Evolutionary conservation across 2,888 invertebrate species (phyloP).

Genomic region (Pediacus dermestoides): DNA sequence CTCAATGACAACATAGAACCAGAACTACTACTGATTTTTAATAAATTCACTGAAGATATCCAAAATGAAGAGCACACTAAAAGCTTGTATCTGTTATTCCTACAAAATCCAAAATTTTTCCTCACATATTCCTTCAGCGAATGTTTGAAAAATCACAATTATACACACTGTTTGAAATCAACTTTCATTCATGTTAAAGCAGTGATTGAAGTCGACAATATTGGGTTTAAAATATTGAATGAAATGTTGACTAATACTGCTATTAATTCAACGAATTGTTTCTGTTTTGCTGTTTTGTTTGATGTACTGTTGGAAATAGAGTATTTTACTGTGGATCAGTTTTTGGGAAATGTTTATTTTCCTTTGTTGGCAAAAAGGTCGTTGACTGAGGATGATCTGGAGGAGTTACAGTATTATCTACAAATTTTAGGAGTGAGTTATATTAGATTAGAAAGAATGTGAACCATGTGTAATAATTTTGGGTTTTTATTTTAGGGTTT

Average conservation of each 20-base stretch:
- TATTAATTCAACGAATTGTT: slow-evolving; percentile 29
- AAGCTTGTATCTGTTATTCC: slow-evolving; percentile 36
- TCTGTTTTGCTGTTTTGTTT: slow-evolving; percentile 33
- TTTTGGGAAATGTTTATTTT: slow-evolving; percentile 21
- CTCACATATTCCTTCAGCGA: slow-evolving; percentile 33
- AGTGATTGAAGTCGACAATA: slow-evolving; percentile 30
- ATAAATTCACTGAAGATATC: slow-evolving; percentile 30
- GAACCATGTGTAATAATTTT: slow-evolving; percentile 4
- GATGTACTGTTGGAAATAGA: slow-evolving; percentile 29
- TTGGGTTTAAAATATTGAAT: slow-evolving; percentile 31
- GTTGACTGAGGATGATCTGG: slow-evolving; percentile 10
- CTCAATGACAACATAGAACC: slow-evolving; percentile 27
- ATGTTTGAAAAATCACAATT: slow-evolving; percentile 37
- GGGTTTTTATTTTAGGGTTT: slow-evolving; percentile 17
- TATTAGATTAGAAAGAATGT: too few species aligned
- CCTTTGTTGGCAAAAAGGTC: slow-evolving; percentile 17
- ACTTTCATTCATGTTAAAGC: slow-evolving; percentile 27
- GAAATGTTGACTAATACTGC: slow-evolving; percentile 24
- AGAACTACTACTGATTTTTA: slow-evolving; percentile 33
- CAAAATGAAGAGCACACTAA: slow-evolving; percentile 24
- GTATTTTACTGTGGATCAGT: slow-evolving; percentile 25
- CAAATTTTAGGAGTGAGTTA: too few species aligned
- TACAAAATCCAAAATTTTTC: slow-evolving; percentile 39
- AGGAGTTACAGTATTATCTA: slow-evolving; percentile 16
- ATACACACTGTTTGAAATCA: slow-evolving; percentile 26